Evolutionary conservation across 2,797 vertebrate species (phyloP), one percentile per base, ranked within the genome.

Genomic region (Rhyacichthys aspro): DNA sequence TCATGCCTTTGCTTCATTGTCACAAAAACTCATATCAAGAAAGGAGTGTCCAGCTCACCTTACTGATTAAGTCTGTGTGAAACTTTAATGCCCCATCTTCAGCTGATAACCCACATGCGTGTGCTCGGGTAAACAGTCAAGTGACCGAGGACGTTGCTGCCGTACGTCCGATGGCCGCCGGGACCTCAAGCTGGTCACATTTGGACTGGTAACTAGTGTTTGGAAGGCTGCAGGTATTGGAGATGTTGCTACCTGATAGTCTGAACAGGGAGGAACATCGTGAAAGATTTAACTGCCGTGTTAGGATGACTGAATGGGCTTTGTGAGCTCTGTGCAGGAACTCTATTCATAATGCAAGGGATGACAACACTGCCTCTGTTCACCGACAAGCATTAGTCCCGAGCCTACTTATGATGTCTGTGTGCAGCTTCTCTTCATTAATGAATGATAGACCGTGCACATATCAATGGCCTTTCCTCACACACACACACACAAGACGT

Each of bases 1-100:
- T 91, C 76, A 94, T 92, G 81, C 19, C 57, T 58, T 79, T 41
- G 36, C 81, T 89, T 88, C 87, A 92, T 86, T 92, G 91, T 92
- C 87, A 85, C 63, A 90, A 91, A 91, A 92, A 88, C 84, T 92
- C 83, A 88, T 88, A 91, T 83, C 79, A 79, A 90, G 87, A 84
- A 90, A 89, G 79, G 79, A 89, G 79, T 84, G 79, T 89, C 83
- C 74, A 86, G 87, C 90, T 93, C 91, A 85, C 62, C 89, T 93
- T 93, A 92, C 92, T 89, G 86, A 93, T 92, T 91, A 90, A 87
- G 86, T 79, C 84, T 58, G 74, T 78, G 86, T 93, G 85, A 92
- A 93, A 90, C 75, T 91, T 93, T 93, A 91, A 93, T 93, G 63
- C 68, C 82, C 75, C 89, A 85, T 92, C 86, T 86, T 88, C 60